Evolutionary conservation across 2,888 invertebrate genomes (phyloP), one percentile per base, ranked within the genome.

Genomic region (Odontocolon sp.): DNA sequence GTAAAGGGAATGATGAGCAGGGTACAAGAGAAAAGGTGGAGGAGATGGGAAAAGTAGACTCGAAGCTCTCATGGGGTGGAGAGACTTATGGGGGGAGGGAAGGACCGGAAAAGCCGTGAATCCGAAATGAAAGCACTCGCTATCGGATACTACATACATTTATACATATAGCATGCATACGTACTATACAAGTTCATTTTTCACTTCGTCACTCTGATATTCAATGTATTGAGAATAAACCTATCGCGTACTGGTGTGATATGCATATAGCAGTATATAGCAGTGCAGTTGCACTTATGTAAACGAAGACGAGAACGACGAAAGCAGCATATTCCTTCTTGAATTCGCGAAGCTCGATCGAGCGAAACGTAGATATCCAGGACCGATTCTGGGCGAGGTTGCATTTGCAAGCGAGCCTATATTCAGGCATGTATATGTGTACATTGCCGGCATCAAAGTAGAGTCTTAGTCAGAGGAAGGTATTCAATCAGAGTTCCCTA

Each of bases 371-470:
- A n/a, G 14, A 23, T 50, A 50, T 50, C n/a, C 26, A 11, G 50
- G 5, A 45, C 1, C n/a, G 21, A 4, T 45, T 21, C n/a, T n/a
- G 18, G 18, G 1, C 11, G 5, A 11, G 1, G 23, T 21, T 18
- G 42, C 26, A 67, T 56, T 5, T 56, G 33, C 21, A n/a, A 42
- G 28, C 26, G 56, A 31, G 28, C 11, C 42, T 80, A 80, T n/a
- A n/a, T n/a, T n/a, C 76, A 56, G 69, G 66, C 73, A 74, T 82
- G 78, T 72, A n/a, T 56, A 56, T 64, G 59, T 64, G 33, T 47
- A 71, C 80, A 76, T 81, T 79, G 47, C 61, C 42, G 38, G 50
- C 11, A 52, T 57, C 56, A 80, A 79, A 83, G 82, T 82, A 84
- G 77, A 79, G 78, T 80, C 80, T 84, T 78, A 81, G 61, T 59